Conservation (phyloP, 1,140 invertebrate genomes). For the Nilaparvata lugens region DNA sequence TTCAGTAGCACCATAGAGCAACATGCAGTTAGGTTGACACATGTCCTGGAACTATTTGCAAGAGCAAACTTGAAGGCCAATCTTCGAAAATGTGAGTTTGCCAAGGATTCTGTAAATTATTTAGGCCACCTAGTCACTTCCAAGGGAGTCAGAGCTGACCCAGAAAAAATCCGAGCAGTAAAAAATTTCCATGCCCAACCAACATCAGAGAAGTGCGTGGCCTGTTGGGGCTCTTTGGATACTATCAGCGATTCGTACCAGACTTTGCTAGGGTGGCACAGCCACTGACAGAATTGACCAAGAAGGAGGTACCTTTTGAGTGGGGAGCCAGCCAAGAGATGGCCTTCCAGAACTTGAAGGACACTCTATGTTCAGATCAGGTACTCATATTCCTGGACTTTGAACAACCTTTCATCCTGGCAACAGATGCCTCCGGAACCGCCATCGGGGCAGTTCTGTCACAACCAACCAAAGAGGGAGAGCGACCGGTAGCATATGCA, state of each 20-base stretch:
- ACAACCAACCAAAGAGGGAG: constrained; percentile 24
- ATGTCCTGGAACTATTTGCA: too few species aligned
- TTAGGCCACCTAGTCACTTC: too few species aligned
- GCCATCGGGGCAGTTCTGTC: constrained; percentile 28
- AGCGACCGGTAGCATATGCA: constrained; percentile 28
- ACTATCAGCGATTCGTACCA: constrained; percentile 37
- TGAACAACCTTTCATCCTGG: constrained; percentile 26
- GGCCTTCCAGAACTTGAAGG: constrained; percentile 33
- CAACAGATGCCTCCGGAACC: constrained; percentile 30
- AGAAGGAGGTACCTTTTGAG: constrained; percentile 19
- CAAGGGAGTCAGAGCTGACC: constrained; percentile 36
- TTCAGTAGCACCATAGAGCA: constrained; percentile 30
- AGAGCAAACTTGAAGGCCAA: too few species aligned
- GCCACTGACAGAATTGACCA: constrained; percentile 32
- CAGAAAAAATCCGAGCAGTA: constrained; percentile 34
- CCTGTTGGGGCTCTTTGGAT: too few species aligned
- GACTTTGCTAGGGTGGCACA: constrained; percentile 31
- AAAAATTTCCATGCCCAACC: constrained; percentile 34
- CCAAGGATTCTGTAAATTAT: too few species aligned
- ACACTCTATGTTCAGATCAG: constrained; percentile 30
- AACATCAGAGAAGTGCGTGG: constrained; percentile 24
- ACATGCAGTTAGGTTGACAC: constrained; percentile 18
- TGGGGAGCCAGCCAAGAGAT: background rate
- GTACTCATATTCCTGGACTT: constrained; percentile 33
- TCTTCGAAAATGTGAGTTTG: too few species aligned